These are phyloP conservation scores for Turdus rufiventris DNA, from an alignment of 2,113 vertebrate genomes.

Conservation along the genomic window DNA sequence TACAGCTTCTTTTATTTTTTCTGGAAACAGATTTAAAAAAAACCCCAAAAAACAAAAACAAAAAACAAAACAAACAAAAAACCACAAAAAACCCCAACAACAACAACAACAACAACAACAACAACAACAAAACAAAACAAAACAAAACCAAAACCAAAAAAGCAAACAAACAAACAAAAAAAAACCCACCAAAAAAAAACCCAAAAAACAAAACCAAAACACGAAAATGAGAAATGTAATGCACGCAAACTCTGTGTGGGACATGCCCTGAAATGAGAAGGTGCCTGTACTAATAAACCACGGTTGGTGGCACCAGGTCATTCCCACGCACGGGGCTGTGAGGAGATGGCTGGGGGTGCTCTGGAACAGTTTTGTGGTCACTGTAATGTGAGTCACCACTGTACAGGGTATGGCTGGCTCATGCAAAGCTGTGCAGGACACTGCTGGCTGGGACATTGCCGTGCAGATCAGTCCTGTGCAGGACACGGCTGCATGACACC, in stretches of 20 bases:
- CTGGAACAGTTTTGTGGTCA: background rate
- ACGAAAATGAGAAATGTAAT: background rate
- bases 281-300: background rate
- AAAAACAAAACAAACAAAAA: too few species aligned
- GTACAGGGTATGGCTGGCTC: background rate
- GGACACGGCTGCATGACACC: background rate
- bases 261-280: background rate
- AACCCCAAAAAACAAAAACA: too few species aligned
- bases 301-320: fast-evolving
- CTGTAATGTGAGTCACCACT: background rate
- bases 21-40: background rate
- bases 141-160: too few species aligned
- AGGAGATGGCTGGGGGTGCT: background rate
- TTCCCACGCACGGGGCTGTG: background rate
- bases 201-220: too few species aligned
- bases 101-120: too few species aligned
- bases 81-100: background rate
- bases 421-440: background rate
- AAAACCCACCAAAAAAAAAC: too few species aligned
- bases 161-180: too few species aligned
- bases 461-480: background rate
- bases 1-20: background rate
- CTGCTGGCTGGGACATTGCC: fast-evolving
- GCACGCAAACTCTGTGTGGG: background rate
- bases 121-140: too few species aligned